Percentiles rank a stretch among this genome's conserved stretches.
phyloP scores from a whole-genome alignment of 2,797 vertebrate genomes.

The Macropus fuliginosus region DNA sequence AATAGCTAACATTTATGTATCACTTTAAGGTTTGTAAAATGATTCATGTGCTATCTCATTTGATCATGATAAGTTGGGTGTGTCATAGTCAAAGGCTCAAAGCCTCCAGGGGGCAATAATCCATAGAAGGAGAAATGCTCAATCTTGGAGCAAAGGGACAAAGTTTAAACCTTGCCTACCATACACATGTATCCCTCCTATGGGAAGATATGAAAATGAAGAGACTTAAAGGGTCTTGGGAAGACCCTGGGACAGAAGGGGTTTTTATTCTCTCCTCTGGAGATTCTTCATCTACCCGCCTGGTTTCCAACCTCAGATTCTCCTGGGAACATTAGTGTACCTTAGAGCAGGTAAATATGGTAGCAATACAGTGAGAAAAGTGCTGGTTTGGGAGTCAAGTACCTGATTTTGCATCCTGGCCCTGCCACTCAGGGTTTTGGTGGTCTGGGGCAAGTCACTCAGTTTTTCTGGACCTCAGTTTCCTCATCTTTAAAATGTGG shows the following conservation, averaged over 20 bases:
- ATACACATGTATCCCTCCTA: neutral
- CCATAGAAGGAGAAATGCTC: neutral
- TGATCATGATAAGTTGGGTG: neutral
- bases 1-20: neutral
- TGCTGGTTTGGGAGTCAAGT: constrained; percentile 21
- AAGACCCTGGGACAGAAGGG: neutral
- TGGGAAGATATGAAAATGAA: neutral
- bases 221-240: neutral
- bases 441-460: constrained; percentile 40
- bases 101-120: neutral
- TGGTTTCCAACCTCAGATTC: neutral
- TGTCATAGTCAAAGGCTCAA: neutral
- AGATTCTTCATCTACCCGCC: neutral
- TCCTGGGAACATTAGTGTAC: neutral
- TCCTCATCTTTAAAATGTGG: neutral
- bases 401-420: constrained; percentile 35
- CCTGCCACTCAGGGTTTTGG: neutral
- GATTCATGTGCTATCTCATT: neutral
- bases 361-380: neutral
- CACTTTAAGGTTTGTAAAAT: neutral
- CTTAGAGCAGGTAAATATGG: neutral
- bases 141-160: neutral
- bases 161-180: neutral
- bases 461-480: neutral
- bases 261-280: neutral